Conservation (phyloP, 2,797 vertebrate species). For the Epinephelus malabaricus region DNA sequence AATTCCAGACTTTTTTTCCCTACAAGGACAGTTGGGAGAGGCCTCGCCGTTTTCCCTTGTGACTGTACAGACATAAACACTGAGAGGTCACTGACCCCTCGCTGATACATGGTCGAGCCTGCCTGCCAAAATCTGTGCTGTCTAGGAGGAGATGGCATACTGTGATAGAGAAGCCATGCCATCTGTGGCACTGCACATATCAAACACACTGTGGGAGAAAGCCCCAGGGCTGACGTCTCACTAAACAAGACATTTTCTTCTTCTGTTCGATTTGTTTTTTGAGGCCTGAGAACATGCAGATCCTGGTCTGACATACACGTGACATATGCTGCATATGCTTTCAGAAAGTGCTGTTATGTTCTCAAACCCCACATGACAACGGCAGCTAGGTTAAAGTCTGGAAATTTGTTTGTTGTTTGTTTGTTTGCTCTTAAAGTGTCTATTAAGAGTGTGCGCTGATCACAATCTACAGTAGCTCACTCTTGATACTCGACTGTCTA, state of each 20-base stretch:
- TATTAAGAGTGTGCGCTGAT: background rate
- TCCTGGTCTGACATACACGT: conserved; percentile 6
- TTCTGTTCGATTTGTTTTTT: conserved; percentile 18
- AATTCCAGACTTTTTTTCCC: conserved; percentile 8
- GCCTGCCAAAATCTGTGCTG: conserved; percentile 17
- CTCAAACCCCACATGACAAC: background rate
- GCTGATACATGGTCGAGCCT: conserved; percentile 15
- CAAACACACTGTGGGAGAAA: conserved; percentile 26
- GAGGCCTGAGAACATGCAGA: background rate
- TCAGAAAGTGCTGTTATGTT: background rate
- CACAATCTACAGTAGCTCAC: background rate
- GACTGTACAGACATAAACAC: conserved; percentile 51
- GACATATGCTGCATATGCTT: background rate
- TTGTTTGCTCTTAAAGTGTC: background rate
- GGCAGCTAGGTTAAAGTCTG: background rate
- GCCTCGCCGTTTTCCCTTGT: conserved; percentile 25
- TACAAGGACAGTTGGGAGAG: conserved; percentile 48
- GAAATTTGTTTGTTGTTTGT: background rate
- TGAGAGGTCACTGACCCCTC: conserved; percentile 35
- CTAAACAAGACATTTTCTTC: conserved; percentile 16
- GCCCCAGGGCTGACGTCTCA: background rate
- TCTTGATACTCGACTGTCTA: background rate
- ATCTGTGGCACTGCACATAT: conserved; percentile 22
- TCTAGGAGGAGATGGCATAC: conserved; percentile 40
- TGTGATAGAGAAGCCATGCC: conserved; percentile 15